phyloP scores from a whole-genome alignment of 2,113 vertebrate species.

The Pardalotus punctatus region DNA sequence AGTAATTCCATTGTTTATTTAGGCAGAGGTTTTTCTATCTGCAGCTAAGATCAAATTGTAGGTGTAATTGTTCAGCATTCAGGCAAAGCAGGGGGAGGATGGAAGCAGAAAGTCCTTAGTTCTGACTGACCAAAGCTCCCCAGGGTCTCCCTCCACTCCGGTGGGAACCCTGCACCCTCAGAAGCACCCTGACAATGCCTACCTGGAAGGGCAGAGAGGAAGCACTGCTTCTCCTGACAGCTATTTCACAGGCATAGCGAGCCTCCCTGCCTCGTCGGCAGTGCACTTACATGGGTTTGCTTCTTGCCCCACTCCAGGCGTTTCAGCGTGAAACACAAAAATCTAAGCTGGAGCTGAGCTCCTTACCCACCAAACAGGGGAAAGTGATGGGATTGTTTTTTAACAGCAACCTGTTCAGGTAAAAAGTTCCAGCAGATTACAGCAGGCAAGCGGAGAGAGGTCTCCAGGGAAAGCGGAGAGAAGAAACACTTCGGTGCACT shows the following conservation, averaged over 20 bases:
- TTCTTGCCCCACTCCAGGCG: not conserved
- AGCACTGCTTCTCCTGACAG: slow-evolving; percentile 5
- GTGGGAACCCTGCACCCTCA: not conserved
- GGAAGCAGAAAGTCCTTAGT: slow-evolving; percentile 51
- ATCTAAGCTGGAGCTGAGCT: not conserved
- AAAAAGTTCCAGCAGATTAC: slow-evolving; percentile 49
- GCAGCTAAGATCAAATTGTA: slow-evolving; percentile 68
- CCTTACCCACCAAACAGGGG: not conserved
- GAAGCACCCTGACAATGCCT: slow-evolving; percentile 11
- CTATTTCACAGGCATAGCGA: slow-evolving; percentile 38
- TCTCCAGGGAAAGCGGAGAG: slow-evolving; percentile 52
- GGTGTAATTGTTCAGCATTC: slow-evolving; percentile 60
- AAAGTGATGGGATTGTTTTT: not conserved
- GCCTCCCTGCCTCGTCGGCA: slow-evolving; percentile 24
- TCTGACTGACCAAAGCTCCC: slow-evolving; percentile 64
- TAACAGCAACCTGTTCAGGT: slow-evolving; percentile 54
- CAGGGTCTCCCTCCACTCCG: slow-evolving; percentile 1
- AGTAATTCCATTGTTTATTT: slow-evolving; percentile 68
- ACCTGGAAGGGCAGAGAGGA: slow-evolving; percentile 30
- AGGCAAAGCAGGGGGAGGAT: slow-evolving; percentile 43
- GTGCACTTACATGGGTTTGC: not conserved
- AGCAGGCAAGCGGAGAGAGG: slow-evolving; percentile 39
- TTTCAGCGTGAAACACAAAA: not conserved
- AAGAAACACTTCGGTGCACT: slow-evolving; percentile 50
- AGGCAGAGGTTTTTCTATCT: slow-evolving; percentile 68